Evolutionary conservation across 2,888 invertebrate species (phyloP).

Genomic region (Periphyllus acericola): DNA sequence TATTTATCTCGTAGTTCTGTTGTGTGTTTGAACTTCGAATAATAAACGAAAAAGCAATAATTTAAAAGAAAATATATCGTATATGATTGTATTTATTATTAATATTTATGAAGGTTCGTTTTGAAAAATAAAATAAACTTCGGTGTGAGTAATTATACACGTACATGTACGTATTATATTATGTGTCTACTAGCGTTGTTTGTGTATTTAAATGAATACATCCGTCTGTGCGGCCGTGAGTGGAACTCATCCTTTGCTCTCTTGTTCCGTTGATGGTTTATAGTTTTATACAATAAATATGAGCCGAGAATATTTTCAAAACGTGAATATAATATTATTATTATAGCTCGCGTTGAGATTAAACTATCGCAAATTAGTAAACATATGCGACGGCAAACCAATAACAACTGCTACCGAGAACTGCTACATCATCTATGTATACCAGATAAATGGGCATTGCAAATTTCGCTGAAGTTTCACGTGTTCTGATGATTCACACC

Average conservation of each 20-base stretch:
- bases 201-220: neutral
- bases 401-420: constrained; percentile 17
- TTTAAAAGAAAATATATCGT: constrained; percentile 39
- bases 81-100: constrained; percentile 52
- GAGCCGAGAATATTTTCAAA: too few species aligned
- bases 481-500: constrained; percentile 23
- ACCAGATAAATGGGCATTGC: constrained; percentile 4
- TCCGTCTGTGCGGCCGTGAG: too few species aligned
- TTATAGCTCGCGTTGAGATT: too few species aligned
- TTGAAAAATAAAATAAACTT: constrained; percentile 53
- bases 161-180: too few species aligned
- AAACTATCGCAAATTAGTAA: too few species aligned
- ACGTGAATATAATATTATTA: too few species aligned
- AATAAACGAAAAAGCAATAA: constrained; percentile 54
- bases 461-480: constrained; percentile 5
- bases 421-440: neutral
- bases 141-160: constrained; percentile 29
- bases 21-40: constrained; percentile 43
- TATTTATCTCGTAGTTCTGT: constrained; percentile 50
- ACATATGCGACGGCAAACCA: neutral
- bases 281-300: too few species aligned
- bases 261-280: too few species aligned
- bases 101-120: constrained; percentile 56
- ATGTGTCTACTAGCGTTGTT: neutral
- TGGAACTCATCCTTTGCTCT: too few species aligned